These are phyloP conservation scores for Aplocera efformata DNA, from an alignment of 2,888 invertebrate species.

Conservation along the genomic window DNA sequence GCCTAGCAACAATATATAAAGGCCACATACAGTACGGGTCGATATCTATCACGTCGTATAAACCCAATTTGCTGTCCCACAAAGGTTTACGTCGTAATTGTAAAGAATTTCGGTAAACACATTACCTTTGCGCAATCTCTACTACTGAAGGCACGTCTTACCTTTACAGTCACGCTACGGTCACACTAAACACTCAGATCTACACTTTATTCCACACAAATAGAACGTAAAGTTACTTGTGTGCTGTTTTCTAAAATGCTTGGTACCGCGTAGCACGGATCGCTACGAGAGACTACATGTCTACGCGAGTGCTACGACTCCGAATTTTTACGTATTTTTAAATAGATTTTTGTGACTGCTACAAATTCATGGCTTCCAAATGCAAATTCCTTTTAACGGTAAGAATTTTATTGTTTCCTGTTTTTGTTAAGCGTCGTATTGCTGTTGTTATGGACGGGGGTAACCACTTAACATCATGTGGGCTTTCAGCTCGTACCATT, in stretches of 20 bases:
- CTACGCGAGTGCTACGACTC: slow-evolving; percentile 17
- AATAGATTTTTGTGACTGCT: too few relatives aligned
- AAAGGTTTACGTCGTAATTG: slow-evolving; percentile 22
- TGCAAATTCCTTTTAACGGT: too few relatives aligned
- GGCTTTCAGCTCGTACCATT: too few relatives aligned
- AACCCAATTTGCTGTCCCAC: slow-evolving; percentile 11
- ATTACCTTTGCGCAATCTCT: slow-evolving; percentile 25
- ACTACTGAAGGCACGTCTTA: slow-evolving; percentile 21
- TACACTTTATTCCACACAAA: background rate
- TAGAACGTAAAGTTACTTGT: slow-evolving; percentile 1
- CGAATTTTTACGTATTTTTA: slow-evolving; percentile 6
- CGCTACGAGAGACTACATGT: slow-evolving; percentile 21
- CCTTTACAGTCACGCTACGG: slow-evolving; percentile 18
- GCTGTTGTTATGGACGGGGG: too few relatives aligned
- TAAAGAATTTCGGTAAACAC: slow-evolving; percentile 25
- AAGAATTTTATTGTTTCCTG: too few relatives aligned
- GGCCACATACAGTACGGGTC: background rate
- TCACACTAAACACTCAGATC: background rate
- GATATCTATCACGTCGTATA: slow-evolving; percentile 3
- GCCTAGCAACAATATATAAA: too few relatives aligned
- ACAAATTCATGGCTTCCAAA: too few relatives aligned
- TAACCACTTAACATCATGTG: too few relatives aligned
- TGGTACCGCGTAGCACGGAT: slow-evolving; percentile 24
- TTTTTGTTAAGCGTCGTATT: too few relatives aligned
- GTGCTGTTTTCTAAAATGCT: slow-evolving; percentile 9